Evolutionary conservation across 2,113 vertebrate genomes (phyloP).

Genomic region (Sula dactylatra): DNA sequence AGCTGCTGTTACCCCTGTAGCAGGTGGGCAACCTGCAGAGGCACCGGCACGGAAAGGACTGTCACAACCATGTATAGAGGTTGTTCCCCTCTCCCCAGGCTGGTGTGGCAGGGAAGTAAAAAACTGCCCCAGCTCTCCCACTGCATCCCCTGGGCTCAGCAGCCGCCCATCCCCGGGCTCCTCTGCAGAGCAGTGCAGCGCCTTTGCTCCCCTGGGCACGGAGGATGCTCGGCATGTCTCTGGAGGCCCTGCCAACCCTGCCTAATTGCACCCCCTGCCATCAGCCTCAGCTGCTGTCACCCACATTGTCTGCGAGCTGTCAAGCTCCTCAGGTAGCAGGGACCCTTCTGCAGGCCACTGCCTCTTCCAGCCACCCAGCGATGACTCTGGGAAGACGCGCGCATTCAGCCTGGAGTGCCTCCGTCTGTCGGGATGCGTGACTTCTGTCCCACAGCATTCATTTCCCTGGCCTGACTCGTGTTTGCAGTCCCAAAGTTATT

Average conservation of each 20-base stretch:
- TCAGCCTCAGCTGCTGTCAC: neutral
- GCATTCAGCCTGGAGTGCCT: neutral
- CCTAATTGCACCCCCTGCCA: neutral
- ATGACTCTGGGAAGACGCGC: accelerated
- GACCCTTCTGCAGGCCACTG: neutral
- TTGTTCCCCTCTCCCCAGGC: neutral
- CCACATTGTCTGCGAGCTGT: neutral
- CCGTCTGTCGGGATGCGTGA: accelerated
- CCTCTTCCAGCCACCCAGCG: neutral
- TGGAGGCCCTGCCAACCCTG: neutral
- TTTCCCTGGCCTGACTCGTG: neutral
- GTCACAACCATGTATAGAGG: accelerated
- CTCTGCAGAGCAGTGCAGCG: neutral
- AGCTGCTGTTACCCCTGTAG: neutral
- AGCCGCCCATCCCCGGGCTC: accelerated
- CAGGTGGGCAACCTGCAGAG: neutral
- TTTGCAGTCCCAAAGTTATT: neutral
- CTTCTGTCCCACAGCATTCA: accelerated
- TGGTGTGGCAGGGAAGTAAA: neutral
- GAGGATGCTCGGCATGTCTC: neutral
- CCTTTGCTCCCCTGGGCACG: accelerated
- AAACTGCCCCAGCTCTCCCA: neutral
- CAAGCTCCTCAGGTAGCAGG: neutral
- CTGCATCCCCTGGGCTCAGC: neutral
- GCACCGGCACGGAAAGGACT: accelerated